Base-by-base conservation (phyloP, 2,888 invertebrate species). In the Drosophila subsilvestris region DNA sequence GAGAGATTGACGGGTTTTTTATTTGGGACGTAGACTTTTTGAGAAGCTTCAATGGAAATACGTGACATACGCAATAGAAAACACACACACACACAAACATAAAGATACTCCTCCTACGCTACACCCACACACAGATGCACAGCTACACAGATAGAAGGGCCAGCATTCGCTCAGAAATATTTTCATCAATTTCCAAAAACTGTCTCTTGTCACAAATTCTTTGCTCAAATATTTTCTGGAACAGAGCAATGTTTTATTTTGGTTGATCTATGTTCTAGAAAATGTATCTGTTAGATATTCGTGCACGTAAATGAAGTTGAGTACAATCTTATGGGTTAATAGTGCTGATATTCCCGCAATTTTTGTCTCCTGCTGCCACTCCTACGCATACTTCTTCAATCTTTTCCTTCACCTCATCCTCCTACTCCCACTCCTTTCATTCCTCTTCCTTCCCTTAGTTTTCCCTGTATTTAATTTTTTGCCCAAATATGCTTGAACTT, bases 401-500 rank as follows among this genome's bases (percentile, higher is more conserved):
- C 6, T 37, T 6, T 17, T 20, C 10, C 7, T 20, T 29, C 27
- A 3, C 1, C 43, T 22, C 22, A 14, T 37, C 3, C 37, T n/a
- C 3, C 29, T 29, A 1, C 29, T 37, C 10, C 29, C n/a, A 10
- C 20, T 49, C 4, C 14, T 45, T 25, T 10, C 14, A 14, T n/a
- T 18, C 18, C 18, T 6, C 8, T 37, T 60, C n/a, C n/a, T 42
- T 49, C 14, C 22, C 10, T 56, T 53, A 53, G 62, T 62, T 42
- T 49, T 51, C 57, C 7, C 57, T 71, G 72, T 71, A 63, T 71
- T 71, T 71, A 71, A 71, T 72, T 72, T 77, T n/a, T 14, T 37
- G 59, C 74, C 75, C 72, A 67, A 63, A 37, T n/a, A 37, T 70
- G 65, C 76, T 68, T 76, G 45, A 78, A 76, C 76, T 78, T 78